Conservation (phyloP, 2,113 vertebrate genomes). For the Callospermophilus lateralis region DNA sequence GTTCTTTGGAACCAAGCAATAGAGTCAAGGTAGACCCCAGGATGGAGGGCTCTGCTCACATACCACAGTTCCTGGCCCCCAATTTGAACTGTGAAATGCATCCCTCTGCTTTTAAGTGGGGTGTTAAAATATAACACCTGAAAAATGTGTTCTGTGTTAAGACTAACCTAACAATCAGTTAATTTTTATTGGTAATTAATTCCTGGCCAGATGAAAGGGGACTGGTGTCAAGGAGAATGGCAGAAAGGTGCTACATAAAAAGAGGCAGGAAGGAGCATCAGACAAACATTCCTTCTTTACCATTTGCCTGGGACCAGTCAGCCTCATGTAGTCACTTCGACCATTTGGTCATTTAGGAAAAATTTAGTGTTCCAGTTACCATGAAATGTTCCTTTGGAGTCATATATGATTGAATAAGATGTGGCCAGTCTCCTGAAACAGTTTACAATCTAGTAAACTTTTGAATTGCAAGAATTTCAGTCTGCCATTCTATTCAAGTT, state of each 20-base stretch:
- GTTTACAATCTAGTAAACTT: neutral
- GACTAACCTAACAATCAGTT: neutral
- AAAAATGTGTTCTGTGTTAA: neutral
- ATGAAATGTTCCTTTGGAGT: neutral
- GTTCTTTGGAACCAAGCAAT: neutral
- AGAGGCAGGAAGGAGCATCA: neutral
- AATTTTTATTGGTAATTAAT: neutral
- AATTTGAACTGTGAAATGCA: neutral
- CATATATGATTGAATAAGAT: neutral
- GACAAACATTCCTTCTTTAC: neutral
- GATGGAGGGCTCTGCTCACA: neutral
- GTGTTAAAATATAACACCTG: neutral
- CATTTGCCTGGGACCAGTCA: neutral
- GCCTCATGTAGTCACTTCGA: neutral
- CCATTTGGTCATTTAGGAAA: neutral
- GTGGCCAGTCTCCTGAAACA: neutral
- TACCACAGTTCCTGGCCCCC: neutral
- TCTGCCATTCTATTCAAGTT: neutral
- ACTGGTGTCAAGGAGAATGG: neutral
- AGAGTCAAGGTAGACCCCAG: neutral
- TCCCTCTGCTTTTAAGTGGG: neutral
- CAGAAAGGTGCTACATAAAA: neutral
- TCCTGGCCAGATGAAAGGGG: neutral
- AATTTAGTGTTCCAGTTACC: neutral
- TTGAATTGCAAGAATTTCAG: slow-evolving; percentile 10